phyloP scores from a whole-genome alignment of 2,113 vertebrate genomes.

The Oryzias melastigma region DNA sequence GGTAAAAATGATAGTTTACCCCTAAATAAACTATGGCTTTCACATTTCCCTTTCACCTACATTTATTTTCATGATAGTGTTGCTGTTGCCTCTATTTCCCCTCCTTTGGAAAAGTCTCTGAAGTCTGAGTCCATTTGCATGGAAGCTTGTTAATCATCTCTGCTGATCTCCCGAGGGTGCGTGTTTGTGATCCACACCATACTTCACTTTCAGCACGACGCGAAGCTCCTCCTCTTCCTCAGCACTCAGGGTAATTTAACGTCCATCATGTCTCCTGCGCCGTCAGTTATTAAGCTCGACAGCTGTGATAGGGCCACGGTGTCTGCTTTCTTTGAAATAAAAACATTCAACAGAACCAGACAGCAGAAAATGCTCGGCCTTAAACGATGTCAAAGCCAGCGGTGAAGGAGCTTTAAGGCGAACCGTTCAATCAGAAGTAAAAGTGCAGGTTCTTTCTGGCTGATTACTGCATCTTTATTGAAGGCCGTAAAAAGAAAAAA shows the following conservation, averaged over 20 bases:
- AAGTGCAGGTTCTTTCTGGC: slow-evolving; percentile 26
- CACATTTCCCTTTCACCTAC: not conserved
- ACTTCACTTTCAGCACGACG: not conserved
- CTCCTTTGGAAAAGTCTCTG: not conserved
- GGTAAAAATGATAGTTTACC: no score
- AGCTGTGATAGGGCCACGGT: not conserved
- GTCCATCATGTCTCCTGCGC: not conserved
- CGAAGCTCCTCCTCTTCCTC: not conserved
- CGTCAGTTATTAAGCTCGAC: slow-evolving; percentile 1
- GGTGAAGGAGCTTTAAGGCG: not conserved
- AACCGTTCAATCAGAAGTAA: not conserved
- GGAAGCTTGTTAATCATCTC: not conserved
- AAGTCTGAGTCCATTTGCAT: not conserved
- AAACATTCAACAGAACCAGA: not conserved
- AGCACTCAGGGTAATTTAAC: not conserved
- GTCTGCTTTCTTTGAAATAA: slow-evolving; percentile 8
- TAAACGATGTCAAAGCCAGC: not conserved
- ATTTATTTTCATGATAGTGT: not conserved
- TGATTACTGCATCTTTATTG: slow-evolving; percentile 70
- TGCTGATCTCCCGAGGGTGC: not conserved
- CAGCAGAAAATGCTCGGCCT: not conserved
- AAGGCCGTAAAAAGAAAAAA: slow-evolving; percentile 49
- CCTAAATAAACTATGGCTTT: not conserved
- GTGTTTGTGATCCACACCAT: not conserved
- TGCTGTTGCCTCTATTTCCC: not conserved